Percentiles rank a stretch among this genome's conserved stretches.
phyloP scores from a whole-genome alignment of 2,888 invertebrate species.

The Meliscaeva auricollis region DNA sequence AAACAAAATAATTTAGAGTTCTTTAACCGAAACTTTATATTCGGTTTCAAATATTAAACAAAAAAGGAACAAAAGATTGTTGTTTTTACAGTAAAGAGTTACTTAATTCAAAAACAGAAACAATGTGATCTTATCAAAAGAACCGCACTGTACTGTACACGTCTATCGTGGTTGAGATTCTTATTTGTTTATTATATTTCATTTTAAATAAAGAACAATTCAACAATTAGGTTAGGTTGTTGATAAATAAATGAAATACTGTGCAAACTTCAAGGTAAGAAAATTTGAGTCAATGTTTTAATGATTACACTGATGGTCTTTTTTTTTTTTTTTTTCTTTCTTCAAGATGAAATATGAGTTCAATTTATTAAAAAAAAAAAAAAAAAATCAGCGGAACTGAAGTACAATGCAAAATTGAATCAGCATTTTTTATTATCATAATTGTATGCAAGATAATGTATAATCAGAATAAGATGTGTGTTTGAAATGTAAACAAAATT shows the following conservation, averaged over 20 bases:
- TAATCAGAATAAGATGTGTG: not conserved
- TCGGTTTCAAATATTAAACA: too few relatives aligned
- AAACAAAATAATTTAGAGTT: too few relatives aligned
- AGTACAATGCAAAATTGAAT: conserved; percentile 13
- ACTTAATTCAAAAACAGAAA: too few relatives aligned
- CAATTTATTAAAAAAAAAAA: not conserved
- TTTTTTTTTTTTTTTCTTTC: too few relatives aligned
- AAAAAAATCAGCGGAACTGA: conserved; percentile 26
- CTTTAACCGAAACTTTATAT: too few relatives aligned
- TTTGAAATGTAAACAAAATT: not conserved
- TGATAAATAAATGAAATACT: not conserved
- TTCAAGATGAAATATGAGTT: conserved; percentile 4
- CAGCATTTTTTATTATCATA: not conserved
- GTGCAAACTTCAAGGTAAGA: conserved; percentile 1
- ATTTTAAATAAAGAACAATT: not conserved
- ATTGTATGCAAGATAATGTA: not conserved
- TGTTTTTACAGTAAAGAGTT: too few relatives aligned
- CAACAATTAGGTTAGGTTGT: conserved; percentile 14
- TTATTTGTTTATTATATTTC: not conserved
- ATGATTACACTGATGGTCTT: not conserved
- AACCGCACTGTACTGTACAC: not conserved
- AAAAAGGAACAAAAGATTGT: too few relatives aligned
- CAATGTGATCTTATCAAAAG: not conserved
- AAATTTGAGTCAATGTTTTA: not conserved
- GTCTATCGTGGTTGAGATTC: not conserved